Percentiles rank a stretch among this genome's conserved stretches.
Evolutionary conservation across 2,113 vertebrate species (phyloP).

Genomic region (Centropus unirufus): DNA sequence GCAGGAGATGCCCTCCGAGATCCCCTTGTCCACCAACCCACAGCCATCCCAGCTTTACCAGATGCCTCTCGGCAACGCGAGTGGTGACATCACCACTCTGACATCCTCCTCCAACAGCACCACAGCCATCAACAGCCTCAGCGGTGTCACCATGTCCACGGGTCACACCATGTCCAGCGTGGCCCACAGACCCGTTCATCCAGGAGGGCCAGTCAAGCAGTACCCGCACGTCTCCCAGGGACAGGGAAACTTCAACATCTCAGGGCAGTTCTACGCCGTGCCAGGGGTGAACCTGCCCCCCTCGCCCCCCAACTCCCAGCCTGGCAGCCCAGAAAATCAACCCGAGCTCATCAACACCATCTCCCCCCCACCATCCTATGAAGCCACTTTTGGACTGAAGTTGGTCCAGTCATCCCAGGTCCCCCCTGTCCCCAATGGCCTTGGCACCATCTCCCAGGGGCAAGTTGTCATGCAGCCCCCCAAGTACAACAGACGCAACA

Average conservation of each 20-base stretch:
- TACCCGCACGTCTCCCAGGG: slow-evolving; percentile 11
- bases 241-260: slow-evolving; percentile 70
- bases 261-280: slow-evolving; percentile 77
- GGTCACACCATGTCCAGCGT: slow-evolving; percentile 10
- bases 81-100: slow-evolving; percentile 75
- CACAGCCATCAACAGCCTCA: slow-evolving; percentile 83
- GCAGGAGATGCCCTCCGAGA: slow-evolving; percentile 77
- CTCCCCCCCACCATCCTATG: slow-evolving; percentile 80
- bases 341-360: slow-evolving; percentile 79
- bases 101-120: slow-evolving; percentile 54
- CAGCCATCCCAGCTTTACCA: slow-evolving; percentile 85
- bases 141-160: slow-evolving; percentile 71
- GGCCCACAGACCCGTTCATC: neutral
- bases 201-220: slow-evolving; percentile 20
- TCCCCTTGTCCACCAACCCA: slow-evolving; percentile 71
- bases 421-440: slow-evolving; percentile 72
- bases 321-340: slow-evolving; percentile 87
- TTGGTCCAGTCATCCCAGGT: slow-evolving; percentile 73
- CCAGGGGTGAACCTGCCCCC: slow-evolving; percentile 86
- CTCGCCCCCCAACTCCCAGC: slow-evolving; percentile 92
- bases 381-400: slow-evolving; percentile 77
- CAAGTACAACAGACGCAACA: slow-evolving; percentile 90
- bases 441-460: slow-evolving; percentile 77
- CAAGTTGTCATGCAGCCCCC: slow-evolving; percentile 83
- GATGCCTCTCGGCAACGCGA: slow-evolving; percentile 69